These are phyloP conservation scores for Labroides dimidiatus DNA, from an alignment of 2,797 vertebrate species.

Conservation along the genomic window DNA sequence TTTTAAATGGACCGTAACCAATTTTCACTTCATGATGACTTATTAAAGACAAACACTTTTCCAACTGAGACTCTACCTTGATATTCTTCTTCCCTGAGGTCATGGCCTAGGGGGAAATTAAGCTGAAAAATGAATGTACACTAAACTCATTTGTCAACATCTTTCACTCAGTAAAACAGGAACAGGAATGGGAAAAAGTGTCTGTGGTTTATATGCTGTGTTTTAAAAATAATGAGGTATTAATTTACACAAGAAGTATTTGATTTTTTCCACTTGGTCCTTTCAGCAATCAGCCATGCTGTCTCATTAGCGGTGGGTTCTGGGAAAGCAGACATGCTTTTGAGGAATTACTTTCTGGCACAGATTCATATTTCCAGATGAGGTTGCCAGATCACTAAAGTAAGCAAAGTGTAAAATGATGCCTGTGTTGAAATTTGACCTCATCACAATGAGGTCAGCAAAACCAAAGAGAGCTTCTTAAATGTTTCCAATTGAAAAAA, in stretches of 20 bases:
- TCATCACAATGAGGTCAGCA: not conserved
- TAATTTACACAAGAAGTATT: conserved; percentile 31
- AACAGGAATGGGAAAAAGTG: not conserved
- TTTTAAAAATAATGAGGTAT: conserved; percentile 31
- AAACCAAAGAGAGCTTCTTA: conserved; percentile 1
- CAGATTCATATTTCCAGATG: conserved; percentile 32
- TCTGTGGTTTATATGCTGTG: conserved; percentile 18
- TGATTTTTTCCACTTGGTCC: conserved; percentile 33
- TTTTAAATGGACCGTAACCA: conserved; percentile 41
- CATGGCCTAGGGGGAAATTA: conserved; percentile 6
- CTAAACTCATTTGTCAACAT: conserved; percentile 48
- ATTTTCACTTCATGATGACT: conserved; percentile 24
- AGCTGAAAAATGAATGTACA: conserved; percentile 40
- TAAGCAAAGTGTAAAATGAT: conserved; percentile 28
- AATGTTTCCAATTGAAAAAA: not conserved
- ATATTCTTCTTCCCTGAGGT: conserved; percentile 32
- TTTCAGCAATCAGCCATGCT: conserved; percentile 32
- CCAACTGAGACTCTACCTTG: conserved; percentile 23
- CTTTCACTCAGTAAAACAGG: conserved; percentile 14
- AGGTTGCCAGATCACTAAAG: conserved; percentile 25
- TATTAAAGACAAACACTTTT: conserved; percentile 53
- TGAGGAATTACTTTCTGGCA: conserved; percentile 42
- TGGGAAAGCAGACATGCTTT: conserved; percentile 38
- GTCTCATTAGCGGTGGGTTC: conserved; percentile 47
- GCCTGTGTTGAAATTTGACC: conserved; percentile 6